phyloP scores from a whole-genome alignment of 2,113 vertebrate species.

The Synchiropus splendidus region DNA sequence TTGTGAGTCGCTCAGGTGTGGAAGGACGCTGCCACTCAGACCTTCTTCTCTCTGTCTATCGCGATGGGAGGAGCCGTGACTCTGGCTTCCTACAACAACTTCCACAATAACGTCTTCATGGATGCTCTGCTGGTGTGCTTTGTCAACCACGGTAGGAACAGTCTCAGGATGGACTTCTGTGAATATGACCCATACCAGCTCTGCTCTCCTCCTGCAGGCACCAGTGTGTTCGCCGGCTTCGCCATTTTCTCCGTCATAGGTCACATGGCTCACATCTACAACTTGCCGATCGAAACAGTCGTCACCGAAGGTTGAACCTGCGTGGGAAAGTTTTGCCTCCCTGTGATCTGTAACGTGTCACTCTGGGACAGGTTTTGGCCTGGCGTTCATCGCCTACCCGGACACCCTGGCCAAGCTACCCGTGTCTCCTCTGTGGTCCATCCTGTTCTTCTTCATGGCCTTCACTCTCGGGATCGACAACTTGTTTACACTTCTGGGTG shows the following conservation, averaged over 20 bases:
- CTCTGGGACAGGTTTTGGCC: slow-evolving; percentile 76
- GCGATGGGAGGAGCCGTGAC: slow-evolving; percentile 2
- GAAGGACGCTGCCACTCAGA: slow-evolving; percentile 4
- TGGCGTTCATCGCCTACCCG: slow-evolving; percentile 93
- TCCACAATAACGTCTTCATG: slow-evolving; percentile 5
- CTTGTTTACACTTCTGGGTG: slow-evolving; percentile 85
- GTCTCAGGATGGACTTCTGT: neutral
- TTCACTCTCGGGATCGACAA: slow-evolving; percentile 87
- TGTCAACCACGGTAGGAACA: slow-evolving; percentile 17
- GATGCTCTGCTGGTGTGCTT: neutral
- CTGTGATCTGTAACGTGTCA: neutral
- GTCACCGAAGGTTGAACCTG: slow-evolving; percentile 77
- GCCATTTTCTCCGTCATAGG: slow-evolving; percentile 93
- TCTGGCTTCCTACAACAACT: slow-evolving; percentile 4
- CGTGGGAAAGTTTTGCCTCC: neutral
- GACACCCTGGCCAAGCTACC: slow-evolving; percentile 84
- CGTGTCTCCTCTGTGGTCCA: slow-evolving; percentile 83
- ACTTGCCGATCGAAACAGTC: slow-evolving; percentile 76
- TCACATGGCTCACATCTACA: slow-evolving; percentile 82
- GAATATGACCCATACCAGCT: neutral
- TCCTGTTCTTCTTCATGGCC: slow-evolving; percentile 95
- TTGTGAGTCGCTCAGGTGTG: neutral
- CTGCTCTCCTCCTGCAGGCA: slow-evolving; percentile 38
- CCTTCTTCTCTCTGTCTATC: neutral
- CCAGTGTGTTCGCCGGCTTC: slow-evolving; percentile 90